Conservation (phyloP, 2,113 vertebrate genomes). For the Pholis gunnellus region DNA sequence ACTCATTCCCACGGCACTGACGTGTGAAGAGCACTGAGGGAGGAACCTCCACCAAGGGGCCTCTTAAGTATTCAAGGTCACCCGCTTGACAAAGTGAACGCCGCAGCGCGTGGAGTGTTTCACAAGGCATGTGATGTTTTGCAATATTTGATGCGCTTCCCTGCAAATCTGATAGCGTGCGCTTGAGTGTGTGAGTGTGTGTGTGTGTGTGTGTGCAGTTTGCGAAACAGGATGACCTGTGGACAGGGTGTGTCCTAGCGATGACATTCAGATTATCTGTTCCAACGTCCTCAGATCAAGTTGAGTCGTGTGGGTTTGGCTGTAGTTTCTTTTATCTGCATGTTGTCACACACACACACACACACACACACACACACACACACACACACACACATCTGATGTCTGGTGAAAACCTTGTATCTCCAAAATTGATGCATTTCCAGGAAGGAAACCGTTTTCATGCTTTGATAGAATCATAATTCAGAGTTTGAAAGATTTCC, state of each 20-base stretch:
- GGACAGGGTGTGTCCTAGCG: not conserved
- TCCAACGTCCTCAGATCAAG: not conserved
- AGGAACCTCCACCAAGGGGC: constrained; percentile 51
- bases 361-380: too few relatives aligned
- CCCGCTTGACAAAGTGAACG: constrained; percentile 55
- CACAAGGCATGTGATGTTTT: constrained; percentile 73
- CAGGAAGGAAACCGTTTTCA: constrained; percentile 25
- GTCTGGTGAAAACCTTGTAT: constrained; percentile 1
- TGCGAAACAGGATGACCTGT: not conserved
- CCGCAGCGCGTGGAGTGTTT: constrained; percentile 56
- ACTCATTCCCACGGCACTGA: constrained; percentile 61
- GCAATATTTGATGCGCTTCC: constrained; percentile 71
- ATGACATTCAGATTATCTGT: not conserved
- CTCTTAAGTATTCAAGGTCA: constrained; percentile 76
- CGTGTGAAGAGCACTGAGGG: constrained; percentile 69
- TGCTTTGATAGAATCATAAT: not conserved
- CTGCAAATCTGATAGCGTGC: constrained; percentile 51
- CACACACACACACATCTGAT: not conserved
- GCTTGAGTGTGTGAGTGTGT: constrained; percentile 1
- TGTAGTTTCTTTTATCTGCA: constrained; percentile 3
- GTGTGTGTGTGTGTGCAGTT: constrained; percentile 9
- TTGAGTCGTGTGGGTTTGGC: constrained; percentile 17
- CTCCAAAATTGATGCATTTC: not conserved
- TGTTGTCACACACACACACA: not conserved
- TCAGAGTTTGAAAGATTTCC: not conserved